Base-by-base conservation (phyloP, 1,140 invertebrate species). In the Metaphire vulgaris region DNA sequence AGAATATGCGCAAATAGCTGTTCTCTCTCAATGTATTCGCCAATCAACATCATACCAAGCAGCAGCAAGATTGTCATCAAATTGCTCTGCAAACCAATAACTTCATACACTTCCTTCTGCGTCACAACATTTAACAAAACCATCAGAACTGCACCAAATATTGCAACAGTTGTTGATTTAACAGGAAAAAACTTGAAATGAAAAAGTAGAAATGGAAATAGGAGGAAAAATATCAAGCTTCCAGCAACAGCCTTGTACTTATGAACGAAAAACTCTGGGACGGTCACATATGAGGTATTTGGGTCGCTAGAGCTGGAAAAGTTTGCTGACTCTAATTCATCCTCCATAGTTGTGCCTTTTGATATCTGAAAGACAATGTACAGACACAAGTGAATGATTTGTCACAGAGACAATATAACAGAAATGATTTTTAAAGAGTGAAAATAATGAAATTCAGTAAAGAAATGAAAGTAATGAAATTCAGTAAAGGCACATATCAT, bases 61-160 rank as follows among this genome's bases (percentile, higher is more conserved):
- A 71, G 30, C n/a, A 71, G n/a, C 1, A 28, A 71, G 33, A 71
- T 30, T 28, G 30, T 21, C 29, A 31, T 32, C 15, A 71, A 32
- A 32, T 71, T 32, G 30, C 33, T 33, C 69, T 71, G n/a, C 69
- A 71, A 32, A 29, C 69, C 33, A n/a, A 71, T 71, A 16, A 71
- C 26, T 32, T 71, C 32, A 33, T 32, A 71, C 26, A 32, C 30
- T 71, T 71, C 69, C n/a, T 33, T 31, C 12, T 30, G 69, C 15
- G 30, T 71, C 30, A 71, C 69, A 2, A 71, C 69, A 32, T 71
- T 71, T n/a, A 30, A 32, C 69, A 30, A 28, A 28, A 71, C 33
- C 69, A 71, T 71, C 6, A 71, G 30, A 29, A 31, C 32, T 12
- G 69, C 69, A 71, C 69, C 69, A 2, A 71, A n/a, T n/a, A 71